Conservation (phyloP, 2,888 invertebrate genomes). For the Drosophila tanythrix region DNA sequence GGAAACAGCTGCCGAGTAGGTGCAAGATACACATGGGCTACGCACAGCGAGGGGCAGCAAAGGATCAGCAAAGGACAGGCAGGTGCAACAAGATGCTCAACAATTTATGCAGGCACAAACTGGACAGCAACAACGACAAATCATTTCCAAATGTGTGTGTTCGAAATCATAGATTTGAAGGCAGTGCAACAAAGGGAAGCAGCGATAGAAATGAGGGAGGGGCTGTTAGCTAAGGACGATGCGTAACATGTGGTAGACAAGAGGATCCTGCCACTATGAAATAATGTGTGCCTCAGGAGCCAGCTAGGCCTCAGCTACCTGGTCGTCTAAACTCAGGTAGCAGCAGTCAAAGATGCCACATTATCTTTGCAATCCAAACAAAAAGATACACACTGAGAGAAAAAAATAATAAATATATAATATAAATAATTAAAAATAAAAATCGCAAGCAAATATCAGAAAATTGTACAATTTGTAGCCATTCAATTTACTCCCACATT, state of each 20-base stretch:
- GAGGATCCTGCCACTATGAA: slow-evolving; percentile 26
- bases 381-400: slow-evolving; percentile 2
- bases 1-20: slow-evolving; percentile 52
- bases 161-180: slow-evolving; percentile 49
- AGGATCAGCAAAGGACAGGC: slow-evolving; percentile 53
- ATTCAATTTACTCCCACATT: background rate
- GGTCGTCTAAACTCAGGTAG: slow-evolving; percentile 33
- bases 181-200: slow-evolving; percentile 16
- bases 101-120: slow-evolving; percentile 62
- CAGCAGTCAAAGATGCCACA: slow-evolving; percentile 6
- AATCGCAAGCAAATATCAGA: background rate
- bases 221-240: slow-evolving; percentile 19
- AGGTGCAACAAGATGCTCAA: slow-evolving; percentile 59
- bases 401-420: background rate
- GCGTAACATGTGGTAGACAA: slow-evolving; percentile 47
- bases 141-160: slow-evolving; percentile 18
- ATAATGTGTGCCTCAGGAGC: slow-evolving; percentile 28
- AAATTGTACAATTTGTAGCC: background rate
- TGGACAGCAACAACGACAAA: slow-evolving; percentile 36
- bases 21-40: slow-evolving; percentile 47
- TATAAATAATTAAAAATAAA: no score
- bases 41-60: slow-evolving; percentile 47
- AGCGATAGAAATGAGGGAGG: background rate
- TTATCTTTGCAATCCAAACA: slow-evolving; percentile 3
- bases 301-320: slow-evolving; percentile 32